phyloP scores from a whole-genome alignment of 2,888 invertebrate species.

The Mesochorus sp. region DNA sequence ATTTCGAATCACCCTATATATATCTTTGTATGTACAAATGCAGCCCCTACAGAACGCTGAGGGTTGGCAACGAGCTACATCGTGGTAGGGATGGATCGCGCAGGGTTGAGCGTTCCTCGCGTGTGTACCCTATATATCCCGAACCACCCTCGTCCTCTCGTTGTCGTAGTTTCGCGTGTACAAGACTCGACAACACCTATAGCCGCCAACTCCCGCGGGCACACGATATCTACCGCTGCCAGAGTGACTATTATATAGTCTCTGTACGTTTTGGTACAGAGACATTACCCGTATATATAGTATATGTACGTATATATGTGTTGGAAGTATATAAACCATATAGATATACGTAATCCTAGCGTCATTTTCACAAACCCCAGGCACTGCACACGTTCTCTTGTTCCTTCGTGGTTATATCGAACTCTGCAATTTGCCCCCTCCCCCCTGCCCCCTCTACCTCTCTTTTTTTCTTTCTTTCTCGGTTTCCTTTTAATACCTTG shows the following conservation, averaged over 20 bases:
- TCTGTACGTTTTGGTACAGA: constrained; percentile 20
- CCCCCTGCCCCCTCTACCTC: not conserved
- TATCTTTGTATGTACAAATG: constrained; percentile 32
- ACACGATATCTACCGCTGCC: constrained; percentile 56
- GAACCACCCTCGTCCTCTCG: constrained; percentile 49
- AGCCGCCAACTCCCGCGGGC: constrained; percentile 55
- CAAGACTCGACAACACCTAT: constrained; percentile 48
- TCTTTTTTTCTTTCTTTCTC: too few relatives aligned
- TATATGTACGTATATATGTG: not conserved
- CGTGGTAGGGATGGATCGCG: too few relatives aligned
- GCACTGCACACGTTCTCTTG: constrained; percentile 24
- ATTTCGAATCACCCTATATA: too few relatives aligned
- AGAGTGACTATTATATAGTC: constrained; percentile 51
- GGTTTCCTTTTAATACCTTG: not conserved
- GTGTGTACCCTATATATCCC: constrained; percentile 51
- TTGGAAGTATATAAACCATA: not conserved
- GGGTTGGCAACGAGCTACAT: constrained; percentile 43
- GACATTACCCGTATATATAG: constrained; percentile 6
- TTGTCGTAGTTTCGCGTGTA: constrained; percentile 31
- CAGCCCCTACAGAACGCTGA: constrained; percentile 13
- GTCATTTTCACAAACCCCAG: constrained; percentile 48
- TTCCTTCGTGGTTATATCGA: constrained; percentile 46
- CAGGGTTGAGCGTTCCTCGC: constrained; percentile 38
- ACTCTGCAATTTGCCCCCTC: constrained; percentile 47
- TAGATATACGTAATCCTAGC: constrained; percentile 33